A percentile compares a stretch with the other conserved stretches of the same genome.
phyloP scores from a whole-genome alignment of 1,140 invertebrate species.

The Melanaphis sacchari region DNA sequence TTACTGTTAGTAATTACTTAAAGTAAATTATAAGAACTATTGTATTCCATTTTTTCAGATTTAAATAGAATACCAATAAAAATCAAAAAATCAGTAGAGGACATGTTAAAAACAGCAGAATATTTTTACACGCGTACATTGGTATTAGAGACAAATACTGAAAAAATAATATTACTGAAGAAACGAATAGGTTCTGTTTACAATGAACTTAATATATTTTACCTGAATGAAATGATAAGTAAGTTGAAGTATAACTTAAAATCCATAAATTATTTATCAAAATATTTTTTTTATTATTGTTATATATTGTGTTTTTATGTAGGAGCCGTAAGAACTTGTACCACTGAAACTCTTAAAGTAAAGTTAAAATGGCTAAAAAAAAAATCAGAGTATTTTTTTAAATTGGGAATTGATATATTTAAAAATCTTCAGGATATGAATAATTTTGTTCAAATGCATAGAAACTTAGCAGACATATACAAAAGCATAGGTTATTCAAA shows the following conservation, averaged over 20 bases:
- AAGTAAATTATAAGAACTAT: not conserved
- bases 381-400: not conserved
- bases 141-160: not conserved
- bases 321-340: not conserved
- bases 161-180: not conserved
- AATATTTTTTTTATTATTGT: not conserved
- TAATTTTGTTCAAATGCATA: not conserved
- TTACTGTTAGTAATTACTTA: not conserved
- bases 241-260: not conserved
- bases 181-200: not conserved
- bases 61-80: not conserved
- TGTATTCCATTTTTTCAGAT: not conserved
- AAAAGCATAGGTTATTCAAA: no score
- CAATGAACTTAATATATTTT: not conserved
- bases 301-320: not conserved
- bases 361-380: not conserved
- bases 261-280: not conserved
- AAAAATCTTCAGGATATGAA: not conserved
- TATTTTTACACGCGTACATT: not conserved
- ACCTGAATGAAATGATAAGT: not conserved
- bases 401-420: not conserved
- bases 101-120: not conserved
- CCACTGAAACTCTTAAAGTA: not conserved
- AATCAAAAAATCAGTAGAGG: no score
- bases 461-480: no score